Evolutionary conservation across 2,888 invertebrate species (phyloP), one percentile per base, ranked within the genome.

Genomic region (Cactoblastis cactorum): DNA sequence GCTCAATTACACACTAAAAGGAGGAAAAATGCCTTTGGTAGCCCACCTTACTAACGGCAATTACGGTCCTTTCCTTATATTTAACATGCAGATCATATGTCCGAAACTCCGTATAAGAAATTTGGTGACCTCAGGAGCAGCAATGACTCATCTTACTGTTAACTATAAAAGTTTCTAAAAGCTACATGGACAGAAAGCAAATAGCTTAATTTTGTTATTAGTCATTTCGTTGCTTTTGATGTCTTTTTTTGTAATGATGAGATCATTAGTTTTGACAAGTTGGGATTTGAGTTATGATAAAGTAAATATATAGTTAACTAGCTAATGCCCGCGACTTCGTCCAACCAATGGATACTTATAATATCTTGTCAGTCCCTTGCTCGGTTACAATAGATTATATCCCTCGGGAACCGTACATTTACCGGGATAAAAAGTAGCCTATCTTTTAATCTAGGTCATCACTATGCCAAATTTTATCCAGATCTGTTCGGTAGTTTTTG

Each of bases 141-240:
- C 71, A 72, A 76, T 85, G 85, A 85, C 65, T 86, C 86, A 86
- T 73, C 75, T 69, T 71, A 73, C 67, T 70, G 71, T 79, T 80
- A 68, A 73, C 75, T 70, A 77, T 83, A 83, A 84, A 28, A 70
- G 70, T 69, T 79, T 74, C 69, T 71, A 74, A 69, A 67, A 65
- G 65, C 54, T 64, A 57, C 52, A 59, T 59, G 67, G 61, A 11
- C 22, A 53, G 74, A 68, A 77, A 71, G 61, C 61, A 64, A 69
- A 73, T 63, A 41, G 55, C 65, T 61, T 63, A 62, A 71, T 74
- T 65, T 58, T 39, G 41, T 59, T 57, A 56, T 41, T 41, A n/a
- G 48, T 38, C 45, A 39, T 18, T 14, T 18, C 5, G 24, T 15
- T 24, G 28, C 17, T 28, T 17, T 22, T 18, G 15, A 45, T 11